Percentiles rank a stretch among this genome's conserved stretches.
phyloP scores from a whole-genome alignment of 2,888 invertebrate species.

The Drosophila hamatofila region DNA sequence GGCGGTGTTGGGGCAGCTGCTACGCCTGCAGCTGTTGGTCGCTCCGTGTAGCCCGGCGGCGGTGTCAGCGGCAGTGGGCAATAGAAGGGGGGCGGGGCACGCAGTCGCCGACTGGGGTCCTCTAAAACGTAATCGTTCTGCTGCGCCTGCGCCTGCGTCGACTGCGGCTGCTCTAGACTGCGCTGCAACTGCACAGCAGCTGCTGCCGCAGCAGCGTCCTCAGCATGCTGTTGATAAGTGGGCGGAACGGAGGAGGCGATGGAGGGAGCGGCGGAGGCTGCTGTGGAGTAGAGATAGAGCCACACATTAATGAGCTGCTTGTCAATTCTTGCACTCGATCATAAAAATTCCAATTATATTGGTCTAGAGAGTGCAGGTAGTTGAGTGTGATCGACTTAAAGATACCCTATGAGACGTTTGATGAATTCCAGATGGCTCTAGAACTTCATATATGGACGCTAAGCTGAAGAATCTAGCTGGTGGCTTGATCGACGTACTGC shows the following conservation, averaged over 20 bases:
- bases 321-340: constrained; percentile 32
- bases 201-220: constrained; percentile 25
- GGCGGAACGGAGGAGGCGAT: constrained; percentile 31
- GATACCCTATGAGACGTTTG: background rate
- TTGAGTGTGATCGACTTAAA: background rate
- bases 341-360: constrained; percentile 74
- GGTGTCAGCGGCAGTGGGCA: constrained; percentile 81
- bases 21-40: constrained; percentile 16
- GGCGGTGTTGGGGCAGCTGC: constrained; percentile 13
- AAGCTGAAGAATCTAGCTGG: too few relatives aligned
- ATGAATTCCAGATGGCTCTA: too few relatives aligned
- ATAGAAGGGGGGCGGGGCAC: constrained; percentile 78
- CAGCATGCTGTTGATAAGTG: constrained; percentile 52
- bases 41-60: constrained; percentile 81
- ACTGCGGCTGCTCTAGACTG: constrained; percentile 49
- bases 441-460: too few relatives aligned
- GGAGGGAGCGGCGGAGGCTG: background rate
- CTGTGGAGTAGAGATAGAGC: constrained; percentile 30
- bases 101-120: constrained; percentile 54
- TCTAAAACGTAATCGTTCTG: constrained; percentile 68
- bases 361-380: constrained; percentile 21
- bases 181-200: constrained; percentile 31
- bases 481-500: too few relatives aligned
- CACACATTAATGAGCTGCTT: constrained; percentile 39
- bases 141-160: constrained; percentile 45